phyloP scores from a whole-genome alignment of 2,113 vertebrate genomes.

The Poeciliopsis turrubarensis region DNA sequence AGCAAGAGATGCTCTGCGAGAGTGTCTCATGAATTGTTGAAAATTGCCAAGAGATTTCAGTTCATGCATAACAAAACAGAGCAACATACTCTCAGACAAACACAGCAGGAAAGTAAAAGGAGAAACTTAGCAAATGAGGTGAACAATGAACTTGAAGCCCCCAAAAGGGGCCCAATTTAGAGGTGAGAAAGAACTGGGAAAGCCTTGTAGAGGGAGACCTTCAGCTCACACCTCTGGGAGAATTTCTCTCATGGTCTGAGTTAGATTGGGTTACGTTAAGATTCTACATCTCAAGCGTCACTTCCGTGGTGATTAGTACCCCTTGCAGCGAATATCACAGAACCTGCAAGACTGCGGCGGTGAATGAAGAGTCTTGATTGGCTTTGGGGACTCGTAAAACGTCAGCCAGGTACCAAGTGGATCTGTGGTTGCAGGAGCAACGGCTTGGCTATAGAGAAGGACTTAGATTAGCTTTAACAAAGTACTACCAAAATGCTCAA shows the following conservation, averaged over 20 bases:
- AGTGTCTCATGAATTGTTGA: conserved; percentile 9
- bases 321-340: background rate
- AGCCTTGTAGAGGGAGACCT: background rate
- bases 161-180: background rate
- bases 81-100: background rate
- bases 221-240: background rate
- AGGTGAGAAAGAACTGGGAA: background rate
- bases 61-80: background rate
- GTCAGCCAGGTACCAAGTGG: background rate
- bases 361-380: background rate
- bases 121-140: conserved; percentile 1
- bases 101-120: background rate
- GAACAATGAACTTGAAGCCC: background rate
- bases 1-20: conserved; percentile 38
- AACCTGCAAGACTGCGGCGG: too few species aligned
- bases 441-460: background rate
- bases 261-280: background rate
- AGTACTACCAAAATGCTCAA: background rate
- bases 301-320: background rate
- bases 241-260: background rate
- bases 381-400: background rate
- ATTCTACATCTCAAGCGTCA: background rate
- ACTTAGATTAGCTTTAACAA: too few species aligned
- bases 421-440: background rate
- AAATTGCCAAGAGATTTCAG: conserved; percentile 3